Conservation (phyloP, 2,113 vertebrate species). For the Microtus richardsoni region DNA sequence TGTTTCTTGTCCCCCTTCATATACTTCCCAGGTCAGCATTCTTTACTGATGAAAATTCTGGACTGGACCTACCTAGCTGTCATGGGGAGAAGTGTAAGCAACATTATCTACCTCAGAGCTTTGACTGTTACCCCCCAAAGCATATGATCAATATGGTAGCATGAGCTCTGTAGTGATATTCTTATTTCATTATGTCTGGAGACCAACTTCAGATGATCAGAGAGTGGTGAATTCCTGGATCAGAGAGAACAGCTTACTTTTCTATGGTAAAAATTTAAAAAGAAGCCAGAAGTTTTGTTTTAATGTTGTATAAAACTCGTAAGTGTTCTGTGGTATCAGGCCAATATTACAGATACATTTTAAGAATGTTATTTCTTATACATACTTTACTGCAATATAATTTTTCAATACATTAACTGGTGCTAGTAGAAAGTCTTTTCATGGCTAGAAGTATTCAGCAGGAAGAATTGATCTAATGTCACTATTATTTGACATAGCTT, state of each 20-base stretch:
- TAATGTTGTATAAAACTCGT: constrained; percentile 4
- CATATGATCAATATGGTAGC: constrained; percentile 51
- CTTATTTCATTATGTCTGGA: constrained; percentile 66
- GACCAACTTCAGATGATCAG: constrained; percentile 42
- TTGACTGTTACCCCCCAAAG: constrained; percentile 3
- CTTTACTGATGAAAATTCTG: constrained; percentile 77
- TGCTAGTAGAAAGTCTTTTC: not conserved
- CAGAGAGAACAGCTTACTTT: not conserved
- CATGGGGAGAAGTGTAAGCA: constrained; percentile 54
- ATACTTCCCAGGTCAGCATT: constrained; percentile 80
- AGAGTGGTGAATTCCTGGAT: not conserved
- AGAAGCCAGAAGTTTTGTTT: constrained; percentile 19
- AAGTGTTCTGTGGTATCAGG: not conserved
- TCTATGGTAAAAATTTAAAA: constrained; percentile 55
- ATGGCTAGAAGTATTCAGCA: not conserved
- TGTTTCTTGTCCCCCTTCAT: constrained; percentile 57
- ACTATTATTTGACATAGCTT: constrained; percentile 40
- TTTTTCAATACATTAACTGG: not conserved
- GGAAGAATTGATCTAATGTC: not conserved
- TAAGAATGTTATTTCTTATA: not conserved
- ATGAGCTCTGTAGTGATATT: constrained; percentile 50
- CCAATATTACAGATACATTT: constrained; percentile 13
- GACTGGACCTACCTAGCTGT: constrained; percentile 57
- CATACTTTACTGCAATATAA: constrained; percentile 6
- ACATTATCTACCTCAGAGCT: constrained; percentile 45